These are phyloP conservation scores for Eurypyga helias DNA, from an alignment of 2,113 vertebrate genomes.

Conservation along the genomic window DNA sequence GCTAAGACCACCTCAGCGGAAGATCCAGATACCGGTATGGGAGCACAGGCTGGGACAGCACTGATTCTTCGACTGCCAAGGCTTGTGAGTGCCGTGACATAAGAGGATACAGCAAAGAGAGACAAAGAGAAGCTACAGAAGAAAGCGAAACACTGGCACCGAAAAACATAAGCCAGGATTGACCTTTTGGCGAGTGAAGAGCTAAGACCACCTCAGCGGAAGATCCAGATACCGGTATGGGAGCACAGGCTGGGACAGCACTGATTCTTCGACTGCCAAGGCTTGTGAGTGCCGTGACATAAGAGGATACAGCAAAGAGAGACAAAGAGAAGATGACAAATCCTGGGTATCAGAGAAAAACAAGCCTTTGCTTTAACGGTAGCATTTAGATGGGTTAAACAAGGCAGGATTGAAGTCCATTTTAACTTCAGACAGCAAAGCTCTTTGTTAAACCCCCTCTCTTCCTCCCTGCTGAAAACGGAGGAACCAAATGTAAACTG, in stretches of 20 bases:
- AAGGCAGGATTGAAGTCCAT: neutral
- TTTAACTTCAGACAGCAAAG: neutral
- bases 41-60: neutral
- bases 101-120: neutral
- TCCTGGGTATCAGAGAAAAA: neutral
- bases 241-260: neutral
- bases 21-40: conserved; percentile 1
- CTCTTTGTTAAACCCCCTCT: neutral
- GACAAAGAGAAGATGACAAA: neutral
- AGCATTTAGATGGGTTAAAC: neutral
- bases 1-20: neutral
- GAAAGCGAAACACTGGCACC: neutral
- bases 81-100: neutral
- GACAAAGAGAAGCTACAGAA: neutral
- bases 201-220: neutral
- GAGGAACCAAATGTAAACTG: neutral
- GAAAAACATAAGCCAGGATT: conserved; percentile 16
- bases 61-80: neutral
- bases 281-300: neutral
- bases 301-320: neutral
- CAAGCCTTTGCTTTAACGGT: neutral
- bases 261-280: neutral
- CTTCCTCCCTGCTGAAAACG: neutral
- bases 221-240: conserved; percentile 1
- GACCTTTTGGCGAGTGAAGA: conserved; percentile 39